Evolutionary conservation across 2,797 vertebrate genomes (phyloP).

Genomic region (Malurus splendens): DNA sequence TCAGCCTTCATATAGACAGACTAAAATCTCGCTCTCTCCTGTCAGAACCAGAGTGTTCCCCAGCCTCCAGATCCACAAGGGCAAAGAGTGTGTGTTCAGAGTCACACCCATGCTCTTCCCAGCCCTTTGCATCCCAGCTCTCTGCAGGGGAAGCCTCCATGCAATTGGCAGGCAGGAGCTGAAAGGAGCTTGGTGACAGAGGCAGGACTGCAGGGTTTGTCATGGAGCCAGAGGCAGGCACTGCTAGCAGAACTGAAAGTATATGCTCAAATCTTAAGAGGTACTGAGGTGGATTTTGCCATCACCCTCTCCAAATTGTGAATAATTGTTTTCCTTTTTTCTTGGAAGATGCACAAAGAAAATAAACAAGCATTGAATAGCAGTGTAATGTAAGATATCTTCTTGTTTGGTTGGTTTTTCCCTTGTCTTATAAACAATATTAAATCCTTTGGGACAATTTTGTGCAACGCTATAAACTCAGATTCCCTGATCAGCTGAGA

Average conservation of each 20-base stretch:
- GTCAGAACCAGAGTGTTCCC: neutral
- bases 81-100: neutral
- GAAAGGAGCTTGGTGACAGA: neutral
- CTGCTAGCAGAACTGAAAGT: neutral
- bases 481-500: neutral
- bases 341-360: neutral
- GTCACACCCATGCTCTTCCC: neutral
- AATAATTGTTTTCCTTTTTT: neutral
- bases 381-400: neutral
- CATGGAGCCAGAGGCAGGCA: neutral
- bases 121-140: neutral
- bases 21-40: neutral
- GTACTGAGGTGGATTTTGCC: neutral
- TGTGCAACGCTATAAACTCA: neutral
- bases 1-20: neutral
- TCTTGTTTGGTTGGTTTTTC: neutral
- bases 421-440: neutral
- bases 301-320: neutral
- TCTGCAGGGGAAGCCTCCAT: neutral
- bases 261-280: neutral
- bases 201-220: neutral
- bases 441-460: neutral
- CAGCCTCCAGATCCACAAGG: neutral
- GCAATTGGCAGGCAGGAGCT: neutral
- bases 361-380: neutral